Base-by-base conservation (phyloP, 2,888 invertebrate species). In the Amorpha juglandis region DNA sequence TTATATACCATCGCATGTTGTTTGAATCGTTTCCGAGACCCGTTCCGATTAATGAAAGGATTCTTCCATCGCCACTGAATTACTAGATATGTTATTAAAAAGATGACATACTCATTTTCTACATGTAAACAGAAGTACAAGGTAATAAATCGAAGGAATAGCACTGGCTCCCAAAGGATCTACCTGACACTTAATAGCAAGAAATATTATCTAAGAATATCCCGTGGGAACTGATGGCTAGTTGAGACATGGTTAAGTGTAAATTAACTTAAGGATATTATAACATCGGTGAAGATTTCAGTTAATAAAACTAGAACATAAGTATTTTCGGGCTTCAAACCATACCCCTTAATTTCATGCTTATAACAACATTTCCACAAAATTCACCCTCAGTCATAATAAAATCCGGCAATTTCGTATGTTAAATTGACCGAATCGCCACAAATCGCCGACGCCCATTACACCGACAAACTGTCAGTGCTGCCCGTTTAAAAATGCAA, bases 401-500 rank as follows among this genome's bases (percentile, higher is more conserved):
- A 58, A 42, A 58, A 58, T 42, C 38, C 58, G 1, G 42, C 38
- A 42, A 58, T 58, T 58, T 58, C 19, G 38, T 19, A 19, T 2
- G 58, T 58, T 67, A 66, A 76, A 76, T 65, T 70, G 68, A 70
- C 70, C 72, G 71, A 77, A 75, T 74, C 71, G 63, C 58, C 63
- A 66, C 70, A 71, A 73, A 74, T 73, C 76, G 71, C 71, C 69
- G 63, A 64, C 67, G 47, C 70, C 70, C 73, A 74, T 76, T 77
- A 73, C 71, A 70, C 67, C 58, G 67, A 67, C 71, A 74, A 52
- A 19, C 42, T 66, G 70, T 70, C 70, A 69, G 69, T 55, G 70
- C 70, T 71, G 74, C 71, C n/a, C 70, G 74, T 76, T 74, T 62
- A 72, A 74, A 78, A 74, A 74, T 70, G 67, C 63, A 71, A 74